These are phyloP conservation scores for Temnothorax rugatulus DNA, from an alignment of 2,888 invertebrate species.

Conservation along the genomic window DNA sequence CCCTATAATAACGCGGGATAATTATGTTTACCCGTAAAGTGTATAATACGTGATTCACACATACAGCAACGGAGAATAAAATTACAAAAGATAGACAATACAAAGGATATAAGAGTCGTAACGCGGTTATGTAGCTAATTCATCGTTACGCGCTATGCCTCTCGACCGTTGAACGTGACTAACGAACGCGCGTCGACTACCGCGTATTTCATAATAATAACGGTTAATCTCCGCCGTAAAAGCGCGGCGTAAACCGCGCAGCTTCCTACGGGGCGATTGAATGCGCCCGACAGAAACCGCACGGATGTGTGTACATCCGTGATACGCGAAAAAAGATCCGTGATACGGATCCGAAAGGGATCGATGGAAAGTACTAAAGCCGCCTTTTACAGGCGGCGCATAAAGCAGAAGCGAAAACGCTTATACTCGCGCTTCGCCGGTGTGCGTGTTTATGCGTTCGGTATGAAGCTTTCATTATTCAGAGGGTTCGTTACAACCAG, in stretches of 20 bases:
- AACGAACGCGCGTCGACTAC: constrained; percentile 5
- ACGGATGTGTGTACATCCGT: not conserved
- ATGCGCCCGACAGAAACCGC: constrained; percentile 43
- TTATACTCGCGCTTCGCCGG: constrained; percentile 65
- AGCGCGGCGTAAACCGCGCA: constrained; percentile 8
- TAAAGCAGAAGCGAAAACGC: constrained; percentile 69
- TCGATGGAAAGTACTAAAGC: constrained; percentile 71
- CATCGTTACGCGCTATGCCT: not conserved
- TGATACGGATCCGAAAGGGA: constrained; percentile 65
- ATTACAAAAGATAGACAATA: not conserved
- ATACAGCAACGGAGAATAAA: not conserved
- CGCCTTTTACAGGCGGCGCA: constrained; percentile 65
- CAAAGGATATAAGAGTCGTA: not conserved
- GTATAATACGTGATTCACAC: not conserved
- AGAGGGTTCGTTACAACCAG: constrained; percentile 66
- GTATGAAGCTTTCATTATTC: constrained; percentile 70
- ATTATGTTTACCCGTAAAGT: not conserved
- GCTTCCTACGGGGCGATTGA: constrained; percentile 38
- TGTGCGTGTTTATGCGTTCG: constrained; percentile 72
- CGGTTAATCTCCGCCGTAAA: constrained; percentile 19
- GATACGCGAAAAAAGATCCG: constrained; percentile 61
- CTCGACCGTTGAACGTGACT: not conserved
- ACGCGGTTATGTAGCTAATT: not conserved
- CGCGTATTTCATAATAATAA: constrained; percentile 15
- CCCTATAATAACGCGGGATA: not conserved